Base-by-base conservation (phyloP, 2,888 invertebrate genomes). In the Chalcosyrphus nemorum region DNA sequence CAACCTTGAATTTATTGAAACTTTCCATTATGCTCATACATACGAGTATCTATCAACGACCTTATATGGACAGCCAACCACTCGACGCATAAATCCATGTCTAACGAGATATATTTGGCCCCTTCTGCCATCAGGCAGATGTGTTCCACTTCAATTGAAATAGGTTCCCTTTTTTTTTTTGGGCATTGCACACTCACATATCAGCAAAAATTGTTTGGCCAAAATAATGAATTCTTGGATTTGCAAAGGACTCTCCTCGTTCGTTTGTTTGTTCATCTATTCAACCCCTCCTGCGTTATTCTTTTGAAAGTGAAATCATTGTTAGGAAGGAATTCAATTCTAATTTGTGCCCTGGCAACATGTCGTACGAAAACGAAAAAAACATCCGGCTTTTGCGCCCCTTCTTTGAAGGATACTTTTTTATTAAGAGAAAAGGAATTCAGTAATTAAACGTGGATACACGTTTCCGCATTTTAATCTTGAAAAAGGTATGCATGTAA, bases 131-230 rank as follows among this genome's bases (percentile, higher is more conserved):
- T 0, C 7, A 35, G 19, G n/a, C n/a, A 56, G 19, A 13, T 72
- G 61, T 43, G 72, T 61, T 61, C 4, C 41, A 19, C 32, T 32
- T 43, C 61, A 50, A 35, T 71, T 29, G 50, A 59, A 41, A 47
- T 38, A 29, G 59, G 59, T 41, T 41, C n/a, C 24, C 2, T 24
- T 4, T 24, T 4, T 24, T 24, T 29, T 6, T n/a, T 63, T 38
- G 2, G 6, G 13, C 17, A 38, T 24, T 47, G 45, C 11, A 38
- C 38, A n/a, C 35, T 9, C 56, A 32, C 19, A 17, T 47, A 45
- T 50, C 21, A 21, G 47, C 32, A 63, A 13, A 61, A 47, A 13
- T 11, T 27, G 9, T 41, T n/a, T 41, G 52, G 52, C 29, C 7
- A 32, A 54, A 32, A 24, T 24, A 9, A 47, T 17, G 63, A 35